A percentile compares a stretch with the other conserved stretches of the same genome.
Conservation (phyloP, 2,888 invertebrate species). For the Merodon equestris region DNA sequence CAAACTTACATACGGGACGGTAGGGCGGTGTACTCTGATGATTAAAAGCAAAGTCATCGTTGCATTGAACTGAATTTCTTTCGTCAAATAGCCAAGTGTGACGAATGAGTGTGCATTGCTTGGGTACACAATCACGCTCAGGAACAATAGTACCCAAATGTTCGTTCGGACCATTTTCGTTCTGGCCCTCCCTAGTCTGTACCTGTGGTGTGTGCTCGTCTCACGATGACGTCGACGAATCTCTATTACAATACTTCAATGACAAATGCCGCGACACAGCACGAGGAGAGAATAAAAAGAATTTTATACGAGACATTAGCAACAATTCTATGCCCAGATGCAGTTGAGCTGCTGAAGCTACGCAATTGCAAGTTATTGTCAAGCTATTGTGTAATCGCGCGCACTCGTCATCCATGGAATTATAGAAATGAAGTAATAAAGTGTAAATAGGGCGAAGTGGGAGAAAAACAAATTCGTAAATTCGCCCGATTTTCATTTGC, state of each 20-base stretch:
- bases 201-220: too few relatives aligned
- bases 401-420: constrained; percentile 53
- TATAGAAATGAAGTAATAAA: constrained; percentile 27
- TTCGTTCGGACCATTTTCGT: not conserved
- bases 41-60: too few relatives aligned
- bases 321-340: constrained; percentile 56
- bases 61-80: too few relatives aligned
- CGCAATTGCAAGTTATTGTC: constrained; percentile 34
- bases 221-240: constrained; percentile 52
- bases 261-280: too few relatives aligned
- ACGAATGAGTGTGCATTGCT: too few relatives aligned
- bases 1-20: too few relatives aligned
- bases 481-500: too few relatives aligned
- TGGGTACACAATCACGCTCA: not conserved
- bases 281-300: too few relatives aligned
- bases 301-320: constrained; percentile 25
- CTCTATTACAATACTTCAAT: constrained; percentile 42
- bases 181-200: too few relatives aligned
- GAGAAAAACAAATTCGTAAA: too few relatives aligned
- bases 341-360: constrained; percentile 41
- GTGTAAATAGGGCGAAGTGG: constrained; percentile 38
- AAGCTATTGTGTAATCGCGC: constrained; percentile 41
- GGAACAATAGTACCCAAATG: not conserved
- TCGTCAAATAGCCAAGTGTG: too few relatives aligned
- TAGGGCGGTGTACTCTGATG: too few relatives aligned